Base-by-base conservation (phyloP, 1,140 invertebrate genomes). In the Diabrotica undecimpunctata region DNA sequence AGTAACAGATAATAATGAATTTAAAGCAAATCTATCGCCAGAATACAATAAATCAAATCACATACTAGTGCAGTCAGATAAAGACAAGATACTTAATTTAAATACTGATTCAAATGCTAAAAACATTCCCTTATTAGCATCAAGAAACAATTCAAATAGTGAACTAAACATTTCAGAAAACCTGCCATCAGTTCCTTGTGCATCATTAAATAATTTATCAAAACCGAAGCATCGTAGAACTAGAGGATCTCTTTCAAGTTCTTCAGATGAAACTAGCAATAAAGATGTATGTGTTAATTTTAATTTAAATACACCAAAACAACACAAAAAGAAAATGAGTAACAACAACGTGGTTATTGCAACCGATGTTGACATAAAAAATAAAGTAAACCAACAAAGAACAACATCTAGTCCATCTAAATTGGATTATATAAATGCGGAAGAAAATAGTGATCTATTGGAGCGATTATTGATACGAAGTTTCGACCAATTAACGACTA, bases 371-470 rank as follows among this genome's bases (percentile, higher is more conserved):
- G 69, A 64, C 72, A 77, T 61, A 78, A 82, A 74, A 74, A 77
- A 66, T 77, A 79, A 70, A 72, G 81, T 77, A 68, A 85, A 80
- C 69, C 90, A 92, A 77, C 89, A 90, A 64, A 78, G 90, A 71
- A 91, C 90, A 2, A 90, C 88, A 4, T 92, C 90, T 5, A 91
- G 89, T 71, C 90, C 90, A 6, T 90, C 88, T 0, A 90, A 91
- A 79, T 80, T 92, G 62, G 87, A 87, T 72, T 70, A 84, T 69
- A 65, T 66, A 65, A 75, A 72, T 62, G 76, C 85, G 13, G 85
- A 87, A 70, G 85, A 87, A 3, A 87, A 86, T 57, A 86, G 84
- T 0, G 88, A 91, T 72, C 77, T 91, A 35, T 78, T 92, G 37
- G 88, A 88, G 10, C 88, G 90, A 74, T 79, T 92, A 50, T 81